Conservation (phyloP, 1,140 invertebrate species). For the Heliconius himera region DNA sequence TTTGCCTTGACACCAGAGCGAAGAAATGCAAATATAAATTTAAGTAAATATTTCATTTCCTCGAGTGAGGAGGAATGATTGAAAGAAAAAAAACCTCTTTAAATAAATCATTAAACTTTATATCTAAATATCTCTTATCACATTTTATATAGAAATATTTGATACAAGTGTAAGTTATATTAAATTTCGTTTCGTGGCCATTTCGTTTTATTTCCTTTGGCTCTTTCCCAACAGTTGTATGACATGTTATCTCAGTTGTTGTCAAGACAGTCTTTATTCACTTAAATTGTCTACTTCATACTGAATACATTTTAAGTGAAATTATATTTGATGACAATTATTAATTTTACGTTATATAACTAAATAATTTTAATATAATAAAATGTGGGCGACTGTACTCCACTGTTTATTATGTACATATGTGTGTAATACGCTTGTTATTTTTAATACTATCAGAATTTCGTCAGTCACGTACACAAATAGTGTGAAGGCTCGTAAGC, state of each 20-base stretch:
- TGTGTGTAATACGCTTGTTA: not conserved
- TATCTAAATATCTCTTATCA: not conserved
- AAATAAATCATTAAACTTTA: too few relatives aligned
- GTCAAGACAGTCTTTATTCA: conserved; percentile 8
- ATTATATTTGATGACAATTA: too few relatives aligned
- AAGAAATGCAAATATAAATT: too few relatives aligned
- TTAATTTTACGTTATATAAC: too few relatives aligned
- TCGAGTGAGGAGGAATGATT: too few relatives aligned
- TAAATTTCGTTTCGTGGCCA: not conserved
- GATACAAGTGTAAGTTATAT: not conserved
- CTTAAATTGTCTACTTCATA: conserved; percentile 14
- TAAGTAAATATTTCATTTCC: too few relatives aligned
- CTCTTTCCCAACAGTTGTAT: conserved; percentile 6
- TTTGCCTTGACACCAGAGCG: too few relatives aligned
- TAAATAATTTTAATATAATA: too few relatives aligned
- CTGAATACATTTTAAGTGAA: conserved; percentile 1
- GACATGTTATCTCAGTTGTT: conserved; percentile 6
- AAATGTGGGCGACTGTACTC: not conserved
- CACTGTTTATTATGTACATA: not conserved
- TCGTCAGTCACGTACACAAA: conserved; percentile 20
- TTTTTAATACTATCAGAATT: conserved; percentile 12
- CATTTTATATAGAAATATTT: not conserved
- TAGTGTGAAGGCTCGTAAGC: conserved; percentile 8
- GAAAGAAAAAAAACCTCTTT: too few relatives aligned
- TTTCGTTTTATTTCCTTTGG: conserved; percentile 2